A percentile compares a stretch with the other conserved stretches of the same genome.
Evolutionary conservation across 64 coral and sea anemone genomes (phyloP).

Genomic region (Actinia equina): DNA sequence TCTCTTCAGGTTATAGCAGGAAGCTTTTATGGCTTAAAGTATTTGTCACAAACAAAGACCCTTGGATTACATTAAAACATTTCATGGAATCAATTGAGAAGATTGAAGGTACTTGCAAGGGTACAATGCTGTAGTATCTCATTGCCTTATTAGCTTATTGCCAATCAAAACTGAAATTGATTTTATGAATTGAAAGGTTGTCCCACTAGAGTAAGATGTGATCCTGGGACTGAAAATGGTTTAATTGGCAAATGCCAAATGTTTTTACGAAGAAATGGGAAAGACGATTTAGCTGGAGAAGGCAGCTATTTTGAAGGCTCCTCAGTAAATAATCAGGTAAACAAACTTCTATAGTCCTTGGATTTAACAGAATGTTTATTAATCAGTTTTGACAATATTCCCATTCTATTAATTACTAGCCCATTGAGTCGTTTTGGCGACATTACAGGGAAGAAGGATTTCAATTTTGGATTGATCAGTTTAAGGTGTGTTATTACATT

Average conservation of each 20-base stretch:
- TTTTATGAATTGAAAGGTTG: conserved; percentile 7
- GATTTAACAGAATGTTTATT: conserved; percentile 5
- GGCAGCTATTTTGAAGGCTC: not conserved
- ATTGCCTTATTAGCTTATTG: conserved; percentile 15
- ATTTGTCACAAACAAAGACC: conserved; percentile 42
- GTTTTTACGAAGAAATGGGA: conserved; percentile 28
- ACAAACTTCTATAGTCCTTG: conserved; percentile 1
- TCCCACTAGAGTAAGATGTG: conserved; percentile 19
- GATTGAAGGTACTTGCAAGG: conserved; percentile 9
- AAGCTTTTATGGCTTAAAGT: conserved; percentile 20
- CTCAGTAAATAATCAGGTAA: conserved; percentile 36
- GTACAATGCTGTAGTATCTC: not conserved
- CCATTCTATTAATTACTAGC: conserved; percentile 17
- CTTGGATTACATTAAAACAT: conserved; percentile 22
- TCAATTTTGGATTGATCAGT: conserved; percentile 61
- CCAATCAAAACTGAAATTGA: not conserved
- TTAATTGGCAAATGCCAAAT: conserved; percentile 25
- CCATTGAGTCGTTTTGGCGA: conserved; percentile 54
- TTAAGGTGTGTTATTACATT: conserved; percentile 35
- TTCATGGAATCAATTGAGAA: conserved; percentile 8
- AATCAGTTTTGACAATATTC: not conserved
- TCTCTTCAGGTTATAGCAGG: conserved; percentile 19
- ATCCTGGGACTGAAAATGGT: conserved; percentile 29
- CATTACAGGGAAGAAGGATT: conserved; percentile 43
- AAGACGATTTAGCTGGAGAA: not conserved